Conservation (phyloP, 2,113 vertebrate genomes). For the Microtus richardsoni region DNA sequence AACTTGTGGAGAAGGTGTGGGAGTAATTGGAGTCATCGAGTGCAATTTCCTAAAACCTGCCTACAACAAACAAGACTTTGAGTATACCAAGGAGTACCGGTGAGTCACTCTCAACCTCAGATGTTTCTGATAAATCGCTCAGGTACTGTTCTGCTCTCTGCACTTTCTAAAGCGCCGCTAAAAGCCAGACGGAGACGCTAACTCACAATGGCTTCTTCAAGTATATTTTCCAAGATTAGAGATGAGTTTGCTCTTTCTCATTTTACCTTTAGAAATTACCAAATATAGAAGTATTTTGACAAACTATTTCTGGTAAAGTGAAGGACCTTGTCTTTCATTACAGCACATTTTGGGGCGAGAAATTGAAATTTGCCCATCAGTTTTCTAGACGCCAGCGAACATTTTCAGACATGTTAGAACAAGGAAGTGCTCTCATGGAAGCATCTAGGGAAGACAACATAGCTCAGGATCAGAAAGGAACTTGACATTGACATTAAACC, state of each 20-base stretch:
- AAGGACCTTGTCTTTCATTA: constrained; percentile 14
- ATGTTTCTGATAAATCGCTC: constrained; percentile 44
- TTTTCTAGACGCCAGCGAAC: constrained; percentile 40
- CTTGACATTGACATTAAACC: background rate
- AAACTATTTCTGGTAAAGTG: constrained; percentile 45
- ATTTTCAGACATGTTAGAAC: background rate
- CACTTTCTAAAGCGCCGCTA: constrained; percentile 3
- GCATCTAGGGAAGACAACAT: background rate
- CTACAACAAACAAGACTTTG: constrained; percentile 93
- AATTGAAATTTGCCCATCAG: constrained; percentile 36
- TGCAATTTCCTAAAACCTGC: constrained; percentile 91
- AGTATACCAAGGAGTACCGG: constrained; percentile 92
- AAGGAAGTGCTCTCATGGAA: constrained; percentile 3
- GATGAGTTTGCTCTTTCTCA: background rate
- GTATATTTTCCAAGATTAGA: background rate
- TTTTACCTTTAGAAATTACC: constrained; percentile 47
- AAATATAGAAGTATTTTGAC: background rate
- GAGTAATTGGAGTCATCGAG: constrained; percentile 90
- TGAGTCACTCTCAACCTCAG: constrained; percentile 72
- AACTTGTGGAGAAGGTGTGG: constrained; percentile 86
- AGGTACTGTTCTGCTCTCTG: constrained; percentile 30
- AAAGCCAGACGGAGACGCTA: constrained; percentile 34
- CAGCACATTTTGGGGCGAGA: background rate
- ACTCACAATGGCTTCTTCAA: constrained; percentile 58
- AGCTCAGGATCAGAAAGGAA: constrained; percentile 40